Evolutionary conservation across 37 sponge, comb jelly and placozoan genomes (phyloP).

Genomic region (Petrosia ficiformis): DNA sequence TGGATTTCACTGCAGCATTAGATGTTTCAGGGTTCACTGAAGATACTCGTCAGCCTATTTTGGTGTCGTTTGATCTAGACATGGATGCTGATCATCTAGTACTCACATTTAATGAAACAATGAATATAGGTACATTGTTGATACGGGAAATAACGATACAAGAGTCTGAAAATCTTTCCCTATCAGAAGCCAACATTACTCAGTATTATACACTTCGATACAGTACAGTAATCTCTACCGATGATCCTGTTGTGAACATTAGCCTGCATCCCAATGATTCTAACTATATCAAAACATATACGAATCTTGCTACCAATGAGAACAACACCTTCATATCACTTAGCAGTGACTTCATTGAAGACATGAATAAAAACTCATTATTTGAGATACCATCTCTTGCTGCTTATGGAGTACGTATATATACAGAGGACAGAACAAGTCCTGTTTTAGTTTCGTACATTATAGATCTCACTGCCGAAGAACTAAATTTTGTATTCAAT

Average conservation of each 20-base stretch:
- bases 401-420: constrained; percentile 50
- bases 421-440: constrained; percentile 57
- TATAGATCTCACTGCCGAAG: constrained; percentile 73
- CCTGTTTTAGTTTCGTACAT: constrained; percentile 59
- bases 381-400: constrained; percentile 13
- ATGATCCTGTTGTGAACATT: constrained; percentile 55
- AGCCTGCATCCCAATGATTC: constrained; percentile 67
- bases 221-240: constrained; percentile 32
- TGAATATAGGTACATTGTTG: constrained; percentile 39
- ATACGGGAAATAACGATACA: constrained; percentile 67
- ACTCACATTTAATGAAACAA: constrained; percentile 81
- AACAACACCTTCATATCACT: constrained; percentile 77
- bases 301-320: constrained; percentile 54
- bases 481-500: constrained; percentile 66
- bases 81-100: constrained; percentile 51
- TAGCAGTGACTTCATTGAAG: constrained; percentile 34
- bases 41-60: constrained; percentile 62
- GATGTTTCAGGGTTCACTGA: constrained; percentile 37
- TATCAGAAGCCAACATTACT: constrained; percentile 7
- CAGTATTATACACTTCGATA: constrained; percentile 20
- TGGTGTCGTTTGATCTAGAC: constrained; percentile 70
- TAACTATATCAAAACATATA: constrained; percentile 77
- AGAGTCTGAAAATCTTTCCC: constrained; percentile 12
- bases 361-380: constrained; percentile 75
- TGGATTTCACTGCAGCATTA: constrained; percentile 56